Percentiles rank a stretch among this genome's conserved stretches.
phyloP scores from a whole-genome alignment of 2,113 vertebrate genomes.

The Entelurus aequoreus region DNA sequence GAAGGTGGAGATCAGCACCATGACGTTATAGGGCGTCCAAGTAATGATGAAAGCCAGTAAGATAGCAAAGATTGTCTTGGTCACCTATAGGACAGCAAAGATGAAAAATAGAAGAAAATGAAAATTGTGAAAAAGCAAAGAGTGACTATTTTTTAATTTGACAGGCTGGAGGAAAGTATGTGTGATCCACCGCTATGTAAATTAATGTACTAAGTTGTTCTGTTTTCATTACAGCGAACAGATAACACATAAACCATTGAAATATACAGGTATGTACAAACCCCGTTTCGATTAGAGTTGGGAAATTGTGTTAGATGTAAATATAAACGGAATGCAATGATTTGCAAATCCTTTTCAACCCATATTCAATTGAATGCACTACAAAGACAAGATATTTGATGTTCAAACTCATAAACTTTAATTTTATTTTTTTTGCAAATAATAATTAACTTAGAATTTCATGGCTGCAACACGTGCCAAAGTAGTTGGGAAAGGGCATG shows the following conservation, averaged over 20 bases:
- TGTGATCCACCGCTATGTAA: neutral
- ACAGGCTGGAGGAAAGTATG: neutral
- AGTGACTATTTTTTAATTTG: neutral
- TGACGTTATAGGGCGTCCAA: slow-evolving; percentile 97
- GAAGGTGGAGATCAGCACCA: slow-evolving; percentile 98
- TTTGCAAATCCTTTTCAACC: no score
- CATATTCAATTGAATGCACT: no score
- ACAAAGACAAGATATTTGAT: no score
- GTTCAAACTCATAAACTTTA: no score
- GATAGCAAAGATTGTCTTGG: slow-evolving; percentile 97
- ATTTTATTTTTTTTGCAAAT: no score
- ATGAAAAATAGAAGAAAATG: neutral
- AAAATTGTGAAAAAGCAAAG: neutral
- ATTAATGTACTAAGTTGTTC: neutral
- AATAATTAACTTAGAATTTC: no score
- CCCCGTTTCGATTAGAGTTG: no score
- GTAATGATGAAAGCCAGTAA: slow-evolving; percentile 95
- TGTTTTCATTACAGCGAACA: neutral
- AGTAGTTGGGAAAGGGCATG: no score
- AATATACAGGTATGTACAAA: no score
- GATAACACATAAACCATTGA: neutral
- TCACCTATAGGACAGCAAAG: slow-evolving; percentile 66
- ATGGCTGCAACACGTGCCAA: no score
- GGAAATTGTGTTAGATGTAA: no score
- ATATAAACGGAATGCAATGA: no score